Evolutionary conservation across 2,113 vertebrate genomes (phyloP).

Genomic region (Triplophysa siluroides): DNA sequence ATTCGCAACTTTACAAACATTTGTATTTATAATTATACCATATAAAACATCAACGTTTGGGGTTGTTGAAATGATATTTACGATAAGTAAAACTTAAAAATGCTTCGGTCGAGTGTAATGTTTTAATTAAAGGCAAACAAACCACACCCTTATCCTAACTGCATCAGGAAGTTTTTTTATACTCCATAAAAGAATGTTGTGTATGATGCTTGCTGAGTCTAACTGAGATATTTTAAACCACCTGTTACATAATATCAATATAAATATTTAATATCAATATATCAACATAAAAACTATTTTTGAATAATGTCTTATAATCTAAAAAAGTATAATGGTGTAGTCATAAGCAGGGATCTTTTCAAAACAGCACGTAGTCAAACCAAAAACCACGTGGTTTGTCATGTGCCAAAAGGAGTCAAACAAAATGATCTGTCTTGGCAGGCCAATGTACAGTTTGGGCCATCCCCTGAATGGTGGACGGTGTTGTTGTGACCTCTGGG

Average conservation of each 20-base stretch:
- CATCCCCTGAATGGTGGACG: not conserved
- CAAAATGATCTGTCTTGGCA: constrained; percentile 21
- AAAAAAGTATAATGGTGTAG: too few relatives aligned
- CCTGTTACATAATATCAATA: not conserved
- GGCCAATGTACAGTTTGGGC: constrained; percentile 17
- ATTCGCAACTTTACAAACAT: not conserved
- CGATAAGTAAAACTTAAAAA: not conserved
- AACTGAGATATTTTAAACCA: not conserved
- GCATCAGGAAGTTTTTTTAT: not conserved
- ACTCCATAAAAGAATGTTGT: not conserved
- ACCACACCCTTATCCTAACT: constrained; percentile 30
- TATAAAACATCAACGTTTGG: not conserved
- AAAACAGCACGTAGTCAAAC: constrained; percentile 19
- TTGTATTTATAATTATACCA: not conserved
- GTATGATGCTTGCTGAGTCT: not conserved
- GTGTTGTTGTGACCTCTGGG: constrained; percentile 44
- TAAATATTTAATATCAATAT: too few relatives aligned
- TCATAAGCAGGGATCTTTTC: not conserved
- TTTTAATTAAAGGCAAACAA: constrained; percentile 8
- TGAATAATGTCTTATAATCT: not conserved
- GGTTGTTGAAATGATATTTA: not conserved
- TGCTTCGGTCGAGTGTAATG: not conserved
- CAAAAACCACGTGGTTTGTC: constrained; percentile 4
- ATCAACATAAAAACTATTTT: too few relatives aligned
- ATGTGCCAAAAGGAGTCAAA: constrained; percentile 39